phyloP scores from a whole-genome alignment of 2,113 vertebrate genomes.

The Nerophis lumbriciformis region DNA sequence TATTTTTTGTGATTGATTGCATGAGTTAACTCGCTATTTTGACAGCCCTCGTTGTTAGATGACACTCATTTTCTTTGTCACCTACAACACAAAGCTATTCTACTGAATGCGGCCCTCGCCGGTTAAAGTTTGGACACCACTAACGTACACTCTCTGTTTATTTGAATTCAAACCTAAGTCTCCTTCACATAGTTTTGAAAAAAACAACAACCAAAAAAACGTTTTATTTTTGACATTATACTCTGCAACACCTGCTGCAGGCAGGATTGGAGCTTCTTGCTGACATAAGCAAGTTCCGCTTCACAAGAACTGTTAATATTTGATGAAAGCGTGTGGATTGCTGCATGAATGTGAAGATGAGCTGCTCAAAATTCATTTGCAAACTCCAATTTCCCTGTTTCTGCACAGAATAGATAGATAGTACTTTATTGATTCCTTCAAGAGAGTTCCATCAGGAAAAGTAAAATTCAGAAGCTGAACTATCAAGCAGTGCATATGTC shows the following conservation, averaged over 20 bases:
- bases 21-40: too few relatives aligned
- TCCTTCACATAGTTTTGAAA: too few relatives aligned
- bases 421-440: too few relatives aligned
- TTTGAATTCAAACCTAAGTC: not conserved
- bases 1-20: too few relatives aligned
- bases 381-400: not conserved
- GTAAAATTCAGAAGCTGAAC: not conserved
- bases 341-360: not conserved
- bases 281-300: conserved; percentile 20
- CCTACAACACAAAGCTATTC: too few relatives aligned
- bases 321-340: conserved; percentile 12
- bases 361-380: not conserved
- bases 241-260: conserved; percentile 14
- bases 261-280: conserved; percentile 15
- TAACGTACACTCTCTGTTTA: not conserved
- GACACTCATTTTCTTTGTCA: too few relatives aligned
- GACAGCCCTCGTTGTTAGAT: too few relatives aligned
- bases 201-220: too few relatives aligned
- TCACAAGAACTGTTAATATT: conserved; percentile 20
- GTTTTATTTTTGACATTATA: conserved; percentile 39
- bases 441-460: too few relatives aligned
- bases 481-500: conserved; percentile 12
- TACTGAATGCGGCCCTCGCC: too few relatives aligned
- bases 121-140: too few relatives aligned
- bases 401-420: too few relatives aligned